These are phyloP conservation scores for Aleadryas rufinucha DNA, from an alignment of 2,113 vertebrate genomes.

Conservation along the genomic window DNA sequence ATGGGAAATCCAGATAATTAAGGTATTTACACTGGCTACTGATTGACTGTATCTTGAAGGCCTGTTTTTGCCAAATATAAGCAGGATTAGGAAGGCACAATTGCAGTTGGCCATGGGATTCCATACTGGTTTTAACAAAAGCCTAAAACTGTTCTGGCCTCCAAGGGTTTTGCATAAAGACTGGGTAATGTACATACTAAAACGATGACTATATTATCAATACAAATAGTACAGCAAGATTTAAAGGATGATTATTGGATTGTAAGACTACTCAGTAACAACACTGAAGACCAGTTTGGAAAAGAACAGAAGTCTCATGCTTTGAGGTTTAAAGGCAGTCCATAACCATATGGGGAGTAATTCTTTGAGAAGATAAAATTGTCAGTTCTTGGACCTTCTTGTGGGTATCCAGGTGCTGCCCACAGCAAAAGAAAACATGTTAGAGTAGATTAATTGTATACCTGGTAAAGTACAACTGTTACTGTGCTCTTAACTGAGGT, in stretches of 20 bases:
- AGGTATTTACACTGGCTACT: background rate
- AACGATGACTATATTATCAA: background rate
- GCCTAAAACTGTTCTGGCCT: background rate
- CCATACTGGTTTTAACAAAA: background rate
- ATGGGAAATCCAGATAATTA: background rate
- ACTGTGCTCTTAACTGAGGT: background rate
- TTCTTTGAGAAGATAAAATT: background rate
- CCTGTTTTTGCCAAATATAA: background rate
- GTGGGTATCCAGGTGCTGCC: background rate
- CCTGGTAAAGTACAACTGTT: background rate
- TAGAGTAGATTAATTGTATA: background rate
- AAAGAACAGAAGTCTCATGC: background rate
- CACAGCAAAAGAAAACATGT: background rate
- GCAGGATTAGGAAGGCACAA: background rate
- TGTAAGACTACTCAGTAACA: background rate
- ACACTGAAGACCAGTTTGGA: background rate
- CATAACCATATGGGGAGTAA: background rate
- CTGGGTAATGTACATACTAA: background rate
- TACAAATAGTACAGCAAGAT: background rate
- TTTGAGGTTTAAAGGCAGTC: background rate
- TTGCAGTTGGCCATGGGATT: background rate
- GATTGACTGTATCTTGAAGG: background rate
- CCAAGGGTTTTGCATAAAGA: background rate
- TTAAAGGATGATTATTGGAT: background rate
- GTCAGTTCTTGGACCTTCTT: background rate